Conservation (phyloP, 2,113 vertebrate genomes). For the Candoia aspera region DNA sequence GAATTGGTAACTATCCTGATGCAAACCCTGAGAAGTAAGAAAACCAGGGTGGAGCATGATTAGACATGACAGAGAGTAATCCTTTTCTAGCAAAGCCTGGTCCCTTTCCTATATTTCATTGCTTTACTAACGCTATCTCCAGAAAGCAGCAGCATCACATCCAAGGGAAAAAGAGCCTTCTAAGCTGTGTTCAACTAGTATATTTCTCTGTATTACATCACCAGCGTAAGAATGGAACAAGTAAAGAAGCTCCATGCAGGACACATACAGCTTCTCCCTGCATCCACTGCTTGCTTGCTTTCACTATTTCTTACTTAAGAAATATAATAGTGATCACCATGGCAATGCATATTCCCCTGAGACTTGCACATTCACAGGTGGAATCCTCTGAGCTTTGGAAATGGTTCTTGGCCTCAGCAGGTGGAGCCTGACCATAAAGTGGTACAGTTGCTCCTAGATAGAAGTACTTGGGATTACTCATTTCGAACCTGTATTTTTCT, state of each 20-base stretch:
- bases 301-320: slow-evolving; percentile 12
- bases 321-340: slow-evolving; percentile 22
- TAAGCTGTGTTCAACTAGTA: neutral
- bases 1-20: neutral
- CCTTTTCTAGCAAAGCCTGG: neutral
- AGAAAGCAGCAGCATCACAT: slow-evolving; percentile 6
- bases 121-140: neutral
- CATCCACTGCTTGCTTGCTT: slow-evolving; percentile 7
- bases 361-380: slow-evolving; percentile 25
- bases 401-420: slow-evolving; percentile 27
- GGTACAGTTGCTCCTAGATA: slow-evolving; percentile 2
- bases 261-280: neutral
- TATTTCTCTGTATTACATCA: slow-evolving; percentile 8
- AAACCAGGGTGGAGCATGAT: neutral
- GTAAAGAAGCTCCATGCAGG: neutral
- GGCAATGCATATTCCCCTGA: neutral
- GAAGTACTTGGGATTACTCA: neutral
- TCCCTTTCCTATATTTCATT: neutral
- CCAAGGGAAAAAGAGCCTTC: neutral
- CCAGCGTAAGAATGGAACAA: neutral
- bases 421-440: neutral
- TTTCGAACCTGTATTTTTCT: neutral
- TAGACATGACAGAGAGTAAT: neutral
- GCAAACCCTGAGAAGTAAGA: neutral
- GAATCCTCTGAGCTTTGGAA: slow-evolving; percentile 20